Conservation (phyloP, 1,140 invertebrate genomes). For the Plectrocnemia conspersa region DNA sequence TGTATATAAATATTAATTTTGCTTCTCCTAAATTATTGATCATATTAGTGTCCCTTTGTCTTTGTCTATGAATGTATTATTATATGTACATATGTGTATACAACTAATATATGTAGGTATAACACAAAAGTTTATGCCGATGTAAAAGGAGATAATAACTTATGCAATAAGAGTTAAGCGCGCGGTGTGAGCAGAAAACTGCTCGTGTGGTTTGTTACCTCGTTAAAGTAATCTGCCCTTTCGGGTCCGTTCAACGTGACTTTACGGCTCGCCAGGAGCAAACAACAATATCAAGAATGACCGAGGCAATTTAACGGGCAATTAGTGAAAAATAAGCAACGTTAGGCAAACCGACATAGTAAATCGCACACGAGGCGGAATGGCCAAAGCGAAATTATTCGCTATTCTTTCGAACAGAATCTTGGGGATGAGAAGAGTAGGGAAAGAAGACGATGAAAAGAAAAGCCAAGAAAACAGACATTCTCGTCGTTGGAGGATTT, state of each 20-base stretch:
- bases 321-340: conserved; percentile 30
- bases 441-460: background rate
- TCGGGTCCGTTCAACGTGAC: conserved; percentile 14
- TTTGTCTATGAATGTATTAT: no score
- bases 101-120: background rate
- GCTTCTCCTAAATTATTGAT: no score
- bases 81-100: no score
- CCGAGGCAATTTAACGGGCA: conserved; percentile 27
- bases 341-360: conserved; percentile 3
- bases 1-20: no score
- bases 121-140: background rate
- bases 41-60: no score
- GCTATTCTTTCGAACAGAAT: no score
- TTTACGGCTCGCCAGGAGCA: conserved; percentile 24
- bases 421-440: no score
- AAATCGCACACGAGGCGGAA: no score
- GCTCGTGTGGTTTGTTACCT: conserved; percentile 29
- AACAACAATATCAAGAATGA: conserved; percentile 21
- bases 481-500: background rate
- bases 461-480: background rate
- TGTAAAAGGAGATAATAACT: conserved; percentile 20
- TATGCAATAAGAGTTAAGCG: conserved; percentile 31
- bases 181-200: conserved; percentile 27
- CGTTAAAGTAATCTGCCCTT: conserved; percentile 33
- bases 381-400: no score